Base-by-base conservation (phyloP, 1,140 invertebrate genomes). In the Araneus ventricosus region DNA sequence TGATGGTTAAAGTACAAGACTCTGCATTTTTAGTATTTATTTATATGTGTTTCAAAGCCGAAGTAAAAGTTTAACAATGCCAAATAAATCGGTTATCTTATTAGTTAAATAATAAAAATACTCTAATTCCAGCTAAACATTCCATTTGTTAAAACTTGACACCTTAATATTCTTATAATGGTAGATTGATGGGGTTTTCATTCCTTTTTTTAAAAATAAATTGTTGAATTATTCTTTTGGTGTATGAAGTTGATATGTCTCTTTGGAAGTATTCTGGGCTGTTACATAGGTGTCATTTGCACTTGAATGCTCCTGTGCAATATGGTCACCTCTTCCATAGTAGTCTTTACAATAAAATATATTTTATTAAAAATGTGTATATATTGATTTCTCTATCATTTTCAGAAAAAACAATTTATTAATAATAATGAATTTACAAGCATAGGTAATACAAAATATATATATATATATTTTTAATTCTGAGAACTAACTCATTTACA, bases 1-100 rank as follows among this genome's bases (percentile, higher is more conserved):
- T 91, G 89, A 91, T 91, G 79, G 80, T 41, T 57, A 84, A 84
- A 84, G 89, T 91, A 91, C 89, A 91, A 91, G 34, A 84, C 57
- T 84, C 70, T 45, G 30, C 30, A 59, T 61, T 87, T 34, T 61
- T 45, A 34, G 22, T 87, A 34, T 87, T 87, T 87, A n/a, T 61
- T 61, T 37, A 80, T 59, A 59, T 63, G 24, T 84, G 82, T 84
- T 84, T 86, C n/a, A 86, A 57, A n/a, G 41, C n/a, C 27, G n/a
- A 67, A 67, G 27, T 27, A 67, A 67, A n/a, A 67, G 63, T 67
- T 59, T 45, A n/a, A 10, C 45, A 84, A 52, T 87, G 85, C 85
- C 85, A 87, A 87, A 87, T 34, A 37, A 87, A 59, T 24, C 82
- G 5, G 20, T 24, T 41, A 27, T 57, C 39, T 39, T 67, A 63